These are phyloP conservation scores for Oopsacas minuta DNA, from an alignment of 37 sponge, comb jelly and placozoan genomes.

Conservation along the genomic window DNA sequence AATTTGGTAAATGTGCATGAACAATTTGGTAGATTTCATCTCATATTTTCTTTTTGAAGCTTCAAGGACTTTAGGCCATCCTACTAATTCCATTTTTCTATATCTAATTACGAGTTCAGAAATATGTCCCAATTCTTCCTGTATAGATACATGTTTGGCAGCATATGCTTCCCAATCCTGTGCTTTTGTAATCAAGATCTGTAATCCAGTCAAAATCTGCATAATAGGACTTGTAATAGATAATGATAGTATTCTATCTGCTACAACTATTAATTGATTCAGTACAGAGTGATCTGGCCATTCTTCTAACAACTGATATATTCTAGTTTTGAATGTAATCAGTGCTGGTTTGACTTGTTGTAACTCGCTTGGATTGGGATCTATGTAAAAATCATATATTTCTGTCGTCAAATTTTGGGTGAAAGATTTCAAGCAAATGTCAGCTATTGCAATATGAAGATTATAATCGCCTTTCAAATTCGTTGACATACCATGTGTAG, in stretches of 20 bases:
- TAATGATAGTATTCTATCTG: conserved; percentile 36
- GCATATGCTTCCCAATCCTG: conserved; percentile 90
- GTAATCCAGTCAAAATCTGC: conserved; percentile 68
- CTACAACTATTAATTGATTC: conserved; percentile 32
- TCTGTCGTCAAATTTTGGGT: neutral
- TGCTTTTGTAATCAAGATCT: conserved; percentile 59
- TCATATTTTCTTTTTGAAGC: neutral
- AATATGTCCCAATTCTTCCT: conserved; percentile 30
- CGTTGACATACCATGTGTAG: neutral
- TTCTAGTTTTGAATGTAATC: neutral
- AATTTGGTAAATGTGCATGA: conserved; percentile 11
- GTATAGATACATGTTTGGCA: conserved; percentile 39
- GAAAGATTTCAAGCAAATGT: neutral
- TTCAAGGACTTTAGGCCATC: conserved; percentile 23
- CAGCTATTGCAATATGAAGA: neutral
- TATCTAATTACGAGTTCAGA: conserved; percentile 52
- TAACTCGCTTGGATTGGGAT: neutral
- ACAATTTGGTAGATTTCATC: neutral
- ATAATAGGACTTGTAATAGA: conserved; percentile 45
- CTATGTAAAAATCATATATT: neutral
- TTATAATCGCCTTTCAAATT: neutral
- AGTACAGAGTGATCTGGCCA: conserved; percentile 87
- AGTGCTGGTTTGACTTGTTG: neutral
- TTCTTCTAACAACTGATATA: conserved; percentile 27
- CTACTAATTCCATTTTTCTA: conserved; percentile 60